These are phyloP conservation scores for Diaperis boleti DNA, from an alignment of 2,888 invertebrate species.

Conservation along the genomic window DNA sequence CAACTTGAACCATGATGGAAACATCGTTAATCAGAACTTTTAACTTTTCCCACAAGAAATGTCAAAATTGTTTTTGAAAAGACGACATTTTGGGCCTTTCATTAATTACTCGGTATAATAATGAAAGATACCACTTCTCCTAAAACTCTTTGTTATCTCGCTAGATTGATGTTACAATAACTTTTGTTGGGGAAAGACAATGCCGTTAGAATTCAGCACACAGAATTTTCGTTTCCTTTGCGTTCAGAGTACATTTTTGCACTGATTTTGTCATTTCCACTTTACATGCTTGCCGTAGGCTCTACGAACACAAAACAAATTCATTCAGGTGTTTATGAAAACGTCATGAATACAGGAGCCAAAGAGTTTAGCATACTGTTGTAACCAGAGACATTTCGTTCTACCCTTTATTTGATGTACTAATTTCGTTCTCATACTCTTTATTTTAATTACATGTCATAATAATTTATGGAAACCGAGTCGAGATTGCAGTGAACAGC, in stretches of 20 bases:
- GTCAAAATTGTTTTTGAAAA: conserved; percentile 1
- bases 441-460: conserved; percentile 7
- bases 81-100: conserved; percentile 18
- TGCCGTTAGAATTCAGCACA: conserved; percentile 30
- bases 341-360: no score
- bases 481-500: conserved; percentile 7
- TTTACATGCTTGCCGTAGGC: no score
- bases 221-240: conserved; percentile 34
- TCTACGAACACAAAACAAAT: no score
- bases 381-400: neutral
- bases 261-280: no score
- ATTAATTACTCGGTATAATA: conserved; percentile 33
- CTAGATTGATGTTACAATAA: conserved; percentile 29
- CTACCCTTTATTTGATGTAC: neutral
- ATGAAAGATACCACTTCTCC: conserved; percentile 29
- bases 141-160: conserved; percentile 25
- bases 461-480: conserved; percentile 17
- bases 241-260: conserved; percentile 21
- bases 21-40: conserved; percentile 16
- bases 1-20: conserved; percentile 10
- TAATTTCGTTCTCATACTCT: neutral
- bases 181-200: conserved; percentile 37
- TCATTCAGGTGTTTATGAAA: no score
- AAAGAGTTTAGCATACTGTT: no score
- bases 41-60: neutral